Evolutionary conservation across 2,888 invertebrate species (phyloP).

Genomic region (Tiliacea aurago): DNA sequence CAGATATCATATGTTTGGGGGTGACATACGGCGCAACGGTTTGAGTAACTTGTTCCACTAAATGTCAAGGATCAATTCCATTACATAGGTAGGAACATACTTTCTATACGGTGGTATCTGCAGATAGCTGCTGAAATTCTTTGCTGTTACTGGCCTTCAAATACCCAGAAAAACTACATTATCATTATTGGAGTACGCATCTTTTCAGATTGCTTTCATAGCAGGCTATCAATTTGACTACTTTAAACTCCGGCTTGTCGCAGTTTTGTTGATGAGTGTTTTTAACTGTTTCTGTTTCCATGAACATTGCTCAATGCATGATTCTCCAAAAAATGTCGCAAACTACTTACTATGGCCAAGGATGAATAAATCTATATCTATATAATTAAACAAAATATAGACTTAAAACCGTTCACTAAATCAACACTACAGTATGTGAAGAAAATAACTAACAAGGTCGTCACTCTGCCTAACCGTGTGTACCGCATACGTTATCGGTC

Average conservation of each 20-base stretch:
- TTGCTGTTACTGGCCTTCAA: background rate
- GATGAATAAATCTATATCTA: background rate
- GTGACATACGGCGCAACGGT: slow-evolving; percentile 56
- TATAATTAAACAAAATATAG: background rate
- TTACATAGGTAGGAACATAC: background rate
- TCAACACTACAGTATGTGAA: background rate
- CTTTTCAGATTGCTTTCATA: background rate
- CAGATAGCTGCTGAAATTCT: background rate
- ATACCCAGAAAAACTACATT: background rate
- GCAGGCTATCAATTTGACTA: background rate
- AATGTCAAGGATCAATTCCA: background rate
- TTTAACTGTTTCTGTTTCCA: background rate
- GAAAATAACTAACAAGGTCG: background rate
- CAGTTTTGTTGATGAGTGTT: background rate
- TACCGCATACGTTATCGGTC: slow-evolving; percentile 72
- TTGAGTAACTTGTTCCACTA: slow-evolving; percentile 2
- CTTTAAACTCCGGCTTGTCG: background rate
- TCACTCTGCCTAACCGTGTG: slow-evolving; percentile 45
- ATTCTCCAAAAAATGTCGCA: background rate
- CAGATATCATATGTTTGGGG: slow-evolving; percentile 74
- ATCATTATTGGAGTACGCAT: background rate
- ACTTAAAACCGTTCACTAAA: background rate
- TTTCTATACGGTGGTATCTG: background rate
- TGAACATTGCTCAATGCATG: background rate
- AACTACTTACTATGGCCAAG: background rate